Base-by-base conservation (phyloP, 2,797 vertebrate genomes). In the Okamejei kenojei region DNA sequence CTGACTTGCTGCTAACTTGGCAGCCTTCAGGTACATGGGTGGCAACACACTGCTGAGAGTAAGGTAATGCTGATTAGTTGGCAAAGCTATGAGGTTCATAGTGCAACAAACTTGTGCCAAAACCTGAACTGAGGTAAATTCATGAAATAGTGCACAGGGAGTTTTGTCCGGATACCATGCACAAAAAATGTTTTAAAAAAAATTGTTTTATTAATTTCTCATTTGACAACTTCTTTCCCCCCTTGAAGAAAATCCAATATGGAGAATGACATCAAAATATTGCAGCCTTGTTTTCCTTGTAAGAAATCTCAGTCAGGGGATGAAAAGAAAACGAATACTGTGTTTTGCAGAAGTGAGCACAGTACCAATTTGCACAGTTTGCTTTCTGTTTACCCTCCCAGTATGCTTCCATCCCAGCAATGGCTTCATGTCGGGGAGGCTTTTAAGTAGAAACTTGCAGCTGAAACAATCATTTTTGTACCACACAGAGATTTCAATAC, bases 401-500 rank as follows among this genome's bases (percentile, higher is more conserved):
- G 84, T 88, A 32, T 88, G 84, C 65, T 88, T 88, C 84, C n/a
- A 32, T 88, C 84, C 63, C 32, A 32, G n/a, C 63, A 68, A 63
- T 11, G 61, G 17, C n/a, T 88, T 68, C n/a, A n/a, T 78, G 84
- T 63, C 10, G 29, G 82, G 82, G 61, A 63, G 58, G 58, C 82
- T 88, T 68, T 88, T 88, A 68, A 88, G 84, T 68, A 68, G n/a
- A 88, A 88, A 82, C 32, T 15, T 88, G 63, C 84, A 88, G 84
- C 84, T 88, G 84, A 88, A 88, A 88, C 84, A 88, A 88, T 68
- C 84, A 68, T 63, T 8, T 68, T 68, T 88, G 63, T 88, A 88
- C 61, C 84, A 88, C 84, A 88, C 84, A 88, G 35, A 35, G 61
- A 88, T 88, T 88, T 88, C 84, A 88, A 7, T 88, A 17, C 84